Evolutionary conservation across 2,888 invertebrate genomes (phyloP), one percentile per base, ranked within the genome.

Genomic region (Trissoscelio sp.): DNA sequence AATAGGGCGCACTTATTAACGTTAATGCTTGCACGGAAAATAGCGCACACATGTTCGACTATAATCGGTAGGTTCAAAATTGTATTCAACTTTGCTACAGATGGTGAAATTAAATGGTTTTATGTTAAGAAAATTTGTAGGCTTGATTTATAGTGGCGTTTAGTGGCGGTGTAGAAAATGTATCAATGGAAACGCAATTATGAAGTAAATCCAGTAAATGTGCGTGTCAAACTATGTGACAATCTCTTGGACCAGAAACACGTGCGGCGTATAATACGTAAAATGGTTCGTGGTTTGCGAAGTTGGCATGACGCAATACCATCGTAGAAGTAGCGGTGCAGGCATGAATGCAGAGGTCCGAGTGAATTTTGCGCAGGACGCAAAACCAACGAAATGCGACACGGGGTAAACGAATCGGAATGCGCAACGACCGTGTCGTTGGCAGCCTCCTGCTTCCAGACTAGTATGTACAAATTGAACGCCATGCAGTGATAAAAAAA

Each of bases 401-500:
- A 83, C 81, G 78, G 81, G 73, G 79, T 80, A 77, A 83, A 84
- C 80, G 84, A 82, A 86, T 86, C 83, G 84, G 82, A 84, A 81
- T 79, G 86, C 84, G 83, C 84, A 86, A 86, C 86, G 84, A 85
- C 84, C 86, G 84, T 87, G 87, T 86, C 86, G 83, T 77, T 85
- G 81, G 83, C 87, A 87, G 87, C 85, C 87, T 87, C 83, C 83
- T 84, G 85, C 87, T 89, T 88, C 88, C 64, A 86, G 87, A 85
- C 77, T 86, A 89, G 86, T 88, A 88, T 87, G 88, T 79, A 46
- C 79, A 82, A 87, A 87, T 87, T 84, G 85, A 87, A 87, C 82
- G 85, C 57, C 80, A 79, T 69, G 62, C 84, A 83, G 86, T 86
- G 86, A 88, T 88, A 87, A 88, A 85, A 79, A 82, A 79, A 46